Conservation (phyloP, 1,140 invertebrate species). For the Akabosia matsudoensis region DNA sequence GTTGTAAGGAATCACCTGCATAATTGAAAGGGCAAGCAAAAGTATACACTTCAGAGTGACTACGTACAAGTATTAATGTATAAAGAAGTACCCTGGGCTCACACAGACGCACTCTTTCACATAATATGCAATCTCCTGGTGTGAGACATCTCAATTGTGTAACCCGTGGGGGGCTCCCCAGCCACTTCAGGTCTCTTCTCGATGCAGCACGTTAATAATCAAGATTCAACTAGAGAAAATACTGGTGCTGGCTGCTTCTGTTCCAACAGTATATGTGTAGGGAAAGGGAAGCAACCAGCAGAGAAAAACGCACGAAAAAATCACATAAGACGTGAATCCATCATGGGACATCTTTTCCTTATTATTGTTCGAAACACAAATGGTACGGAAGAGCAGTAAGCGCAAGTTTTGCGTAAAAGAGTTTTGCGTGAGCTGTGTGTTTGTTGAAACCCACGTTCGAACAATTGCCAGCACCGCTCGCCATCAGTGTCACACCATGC, state of each 20-base stretch:
- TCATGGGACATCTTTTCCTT: not conserved
- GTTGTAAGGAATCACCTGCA: slow-evolving; percentile 6
- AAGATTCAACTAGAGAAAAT: not conserved
- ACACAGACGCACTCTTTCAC: not conserved
- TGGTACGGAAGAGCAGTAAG: not conserved
- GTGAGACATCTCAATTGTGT: slow-evolving; percentile 47
- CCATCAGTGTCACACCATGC: too few species aligned
- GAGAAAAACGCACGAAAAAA: slow-evolving; percentile 21
- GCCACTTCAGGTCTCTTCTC: slow-evolving; percentile 13
- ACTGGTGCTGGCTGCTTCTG: not conserved
- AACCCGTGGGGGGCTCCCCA: slow-evolving; percentile 41
- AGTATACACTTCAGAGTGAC: not conserved
- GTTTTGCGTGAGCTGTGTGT: too few species aligned
- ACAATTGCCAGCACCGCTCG: too few species aligned
- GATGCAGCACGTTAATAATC: slow-evolving; percentile 10
- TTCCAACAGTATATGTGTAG: not conserved
- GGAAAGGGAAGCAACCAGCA: not conserved
- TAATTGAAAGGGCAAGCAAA: slow-evolving; percentile 9
- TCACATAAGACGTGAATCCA: slow-evolving; percentile 20
- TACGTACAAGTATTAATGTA: not conserved
- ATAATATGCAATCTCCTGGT: slow-evolving; percentile 37
- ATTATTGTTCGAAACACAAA: not conserved
- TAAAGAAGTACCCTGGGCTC: not conserved
- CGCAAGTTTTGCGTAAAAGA: too few species aligned
- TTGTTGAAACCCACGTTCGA: too few species aligned